These are phyloP conservation scores for Phengaris alcon DNA, from an alignment of 2,888 invertebrate genomes.

Conservation along the genomic window DNA sequence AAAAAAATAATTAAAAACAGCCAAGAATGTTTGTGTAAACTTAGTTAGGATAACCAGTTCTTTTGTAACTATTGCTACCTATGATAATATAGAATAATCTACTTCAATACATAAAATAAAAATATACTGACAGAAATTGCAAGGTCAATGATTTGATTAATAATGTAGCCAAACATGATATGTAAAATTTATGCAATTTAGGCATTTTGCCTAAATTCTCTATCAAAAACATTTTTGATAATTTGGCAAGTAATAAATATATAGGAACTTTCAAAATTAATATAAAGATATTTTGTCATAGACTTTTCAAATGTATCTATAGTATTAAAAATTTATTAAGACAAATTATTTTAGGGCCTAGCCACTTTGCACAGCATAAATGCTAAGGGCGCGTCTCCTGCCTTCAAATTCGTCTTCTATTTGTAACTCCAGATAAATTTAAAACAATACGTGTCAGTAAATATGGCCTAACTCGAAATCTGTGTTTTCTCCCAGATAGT, in stretches of 20 bases:
- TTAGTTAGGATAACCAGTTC: background rate
- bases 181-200: background rate
- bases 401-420: background rate
- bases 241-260: constrained; percentile 14
- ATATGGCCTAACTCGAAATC: no score
- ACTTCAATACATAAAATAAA: no score
- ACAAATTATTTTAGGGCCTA: background rate
- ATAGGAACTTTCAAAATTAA: constrained; percentile 20
- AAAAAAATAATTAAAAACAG: background rate
- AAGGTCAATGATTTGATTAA: no score
- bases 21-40: background rate
- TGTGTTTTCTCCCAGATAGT: no score
- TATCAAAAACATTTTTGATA: background rate
- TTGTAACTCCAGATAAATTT: no score
- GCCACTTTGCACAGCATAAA: background rate
- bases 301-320: constrained; percentile 5
- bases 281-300: constrained; percentile 8
- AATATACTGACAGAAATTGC: no score
- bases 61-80: background rate
- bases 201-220: background rate
- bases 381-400: background rate
- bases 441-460: no score
- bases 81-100: background rate
- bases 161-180: background rate
- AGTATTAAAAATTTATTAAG: background rate